A percentile compares a stretch with the other conserved stretches of the same genome.
These are phyloP conservation scores for Pherbina coryleti DNA, from an alignment of 2,888 invertebrate species.

Conservation along the genomic window DNA sequence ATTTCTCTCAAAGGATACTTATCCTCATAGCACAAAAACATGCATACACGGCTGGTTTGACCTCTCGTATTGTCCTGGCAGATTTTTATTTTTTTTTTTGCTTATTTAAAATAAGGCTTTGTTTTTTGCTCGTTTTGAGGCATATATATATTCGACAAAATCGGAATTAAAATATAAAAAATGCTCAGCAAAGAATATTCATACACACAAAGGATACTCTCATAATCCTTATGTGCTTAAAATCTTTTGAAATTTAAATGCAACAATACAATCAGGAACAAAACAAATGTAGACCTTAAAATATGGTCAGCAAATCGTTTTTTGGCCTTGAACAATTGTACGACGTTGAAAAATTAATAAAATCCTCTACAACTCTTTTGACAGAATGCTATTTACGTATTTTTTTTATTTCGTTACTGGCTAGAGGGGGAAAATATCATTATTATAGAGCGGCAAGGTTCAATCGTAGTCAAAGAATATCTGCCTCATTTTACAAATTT, in stretches of 20 bases:
- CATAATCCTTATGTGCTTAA: conserved; percentile 15
- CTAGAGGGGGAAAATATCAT: neutral
- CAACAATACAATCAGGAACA: conserved; percentile 2
- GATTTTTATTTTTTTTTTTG: neutral
- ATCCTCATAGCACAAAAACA: neutral
- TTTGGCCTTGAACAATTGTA: neutral
- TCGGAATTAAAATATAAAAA: neutral
- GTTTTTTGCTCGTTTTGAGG: neutral
- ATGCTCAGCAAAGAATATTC: neutral
- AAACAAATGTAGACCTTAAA: neutral
- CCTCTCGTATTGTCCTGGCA: neutral
- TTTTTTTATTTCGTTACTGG: neutral
- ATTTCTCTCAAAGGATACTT: neutral
- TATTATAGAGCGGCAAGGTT: neutral
- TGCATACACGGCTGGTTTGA: neutral
- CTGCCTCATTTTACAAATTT: neutral
- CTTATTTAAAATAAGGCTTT: neutral
- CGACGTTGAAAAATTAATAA: neutral
- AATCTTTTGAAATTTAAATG: conserved; percentile 23
- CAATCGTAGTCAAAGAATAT: neutral
- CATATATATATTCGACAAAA: neutral
- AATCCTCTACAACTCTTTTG: conserved; percentile 12
- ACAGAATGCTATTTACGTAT: neutral
- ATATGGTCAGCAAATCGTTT: neutral
- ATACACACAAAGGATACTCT: conserved; percentile 4